phyloP scores from a whole-genome alignment of 1,140 invertebrate species.

The Penaeus vannamei region DNA sequence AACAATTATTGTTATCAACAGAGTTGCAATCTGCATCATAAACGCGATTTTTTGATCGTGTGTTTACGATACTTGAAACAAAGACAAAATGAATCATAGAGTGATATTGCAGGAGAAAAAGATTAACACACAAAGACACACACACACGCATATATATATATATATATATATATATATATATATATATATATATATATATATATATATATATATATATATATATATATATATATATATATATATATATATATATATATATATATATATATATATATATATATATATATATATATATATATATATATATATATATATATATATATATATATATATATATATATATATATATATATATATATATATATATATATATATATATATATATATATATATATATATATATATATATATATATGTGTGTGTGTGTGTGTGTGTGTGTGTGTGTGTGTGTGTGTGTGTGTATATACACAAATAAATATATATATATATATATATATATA shows the following conservation, averaged over 20 bases:
- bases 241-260: slow-evolving; percentile 52
- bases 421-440: too few relatives aligned
- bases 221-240: slow-evolving; percentile 68
- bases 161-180: slow-evolving; percentile 16
- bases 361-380: slow-evolving; percentile 54
- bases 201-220: slow-evolving; percentile 16
- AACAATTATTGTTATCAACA: too few relatives aligned
- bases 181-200: slow-evolving; percentile 16
- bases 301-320: slow-evolving; percentile 55
- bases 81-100: too few relatives aligned
- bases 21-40: too few relatives aligned
- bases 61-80: too few relatives aligned
- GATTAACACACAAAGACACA: too few relatives aligned
- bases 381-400: slow-evolving; percentile 35
- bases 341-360: slow-evolving; percentile 64
- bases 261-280: slow-evolving; percentile 52
- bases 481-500: too few relatives aligned
- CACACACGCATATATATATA: too few relatives aligned
- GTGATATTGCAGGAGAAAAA: slow-evolving; percentile 12
- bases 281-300: slow-evolving; percentile 53
- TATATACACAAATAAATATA: too few relatives aligned
- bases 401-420: slow-evolving; percentile 37
- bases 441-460: too few relatives aligned
- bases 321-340: slow-evolving; percentile 57
- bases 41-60: too few relatives aligned